These are phyloP conservation scores for Propithecus coquereli DNA, from an alignment of 2,113 vertebrate genomes.

Conservation along the genomic window DNA sequence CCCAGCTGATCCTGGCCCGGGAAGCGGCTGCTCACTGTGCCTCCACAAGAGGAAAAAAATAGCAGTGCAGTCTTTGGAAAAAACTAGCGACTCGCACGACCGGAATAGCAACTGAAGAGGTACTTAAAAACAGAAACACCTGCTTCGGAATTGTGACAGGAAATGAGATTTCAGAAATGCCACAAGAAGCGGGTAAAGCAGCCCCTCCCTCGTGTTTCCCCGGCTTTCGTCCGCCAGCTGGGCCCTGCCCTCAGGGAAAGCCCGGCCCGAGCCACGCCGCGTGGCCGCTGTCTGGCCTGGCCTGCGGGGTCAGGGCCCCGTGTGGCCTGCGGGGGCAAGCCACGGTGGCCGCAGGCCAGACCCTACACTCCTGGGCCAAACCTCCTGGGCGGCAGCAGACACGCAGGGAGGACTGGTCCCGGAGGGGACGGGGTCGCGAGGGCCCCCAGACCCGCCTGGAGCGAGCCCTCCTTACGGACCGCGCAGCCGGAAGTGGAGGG, in stretches of 20 bases:
- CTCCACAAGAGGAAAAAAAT: not conserved
- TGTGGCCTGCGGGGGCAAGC: not conserved
- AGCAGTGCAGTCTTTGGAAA: constrained; percentile 44
- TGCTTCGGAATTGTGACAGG: constrained; percentile 41
- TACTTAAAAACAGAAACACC: constrained; percentile 55
- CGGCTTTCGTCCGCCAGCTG: not conserved
- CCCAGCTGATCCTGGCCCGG: not conserved
- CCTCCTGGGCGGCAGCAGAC: not conserved
- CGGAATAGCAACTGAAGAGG: constrained; percentile 36
- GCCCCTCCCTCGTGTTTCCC: not conserved
- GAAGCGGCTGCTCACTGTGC: not conserved
- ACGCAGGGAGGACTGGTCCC: not conserved
- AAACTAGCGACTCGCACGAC: constrained; percentile 23
- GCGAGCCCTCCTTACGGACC: fast-evolving
- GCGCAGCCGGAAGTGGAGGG: not conserved
- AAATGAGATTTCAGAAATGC: constrained; percentile 61
- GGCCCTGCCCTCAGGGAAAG: not conserved
- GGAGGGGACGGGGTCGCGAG: not conserved
- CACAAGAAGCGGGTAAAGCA: not conserved
- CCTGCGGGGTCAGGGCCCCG: fast-evolving
- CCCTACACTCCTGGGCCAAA: not conserved
- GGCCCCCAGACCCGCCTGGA: not conserved
- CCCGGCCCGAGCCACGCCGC: not conserved
- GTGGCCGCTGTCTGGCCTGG: not conserved
- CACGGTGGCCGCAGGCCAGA: not conserved